Conservation (phyloP, 1,140 invertebrate genomes). For the Stegodyphus dumicola region DNA sequence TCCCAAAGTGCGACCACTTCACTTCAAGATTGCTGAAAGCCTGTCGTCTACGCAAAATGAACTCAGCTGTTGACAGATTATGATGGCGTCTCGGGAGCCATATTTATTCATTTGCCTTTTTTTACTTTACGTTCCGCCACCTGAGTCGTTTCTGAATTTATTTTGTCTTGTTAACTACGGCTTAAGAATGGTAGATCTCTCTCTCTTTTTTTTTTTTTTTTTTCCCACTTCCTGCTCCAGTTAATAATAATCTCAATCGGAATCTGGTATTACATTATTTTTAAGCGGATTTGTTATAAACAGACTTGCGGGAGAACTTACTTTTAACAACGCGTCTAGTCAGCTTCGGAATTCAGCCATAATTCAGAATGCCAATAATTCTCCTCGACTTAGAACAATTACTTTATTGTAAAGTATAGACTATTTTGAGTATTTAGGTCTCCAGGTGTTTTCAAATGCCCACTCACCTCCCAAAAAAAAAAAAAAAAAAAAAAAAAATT, state of each 20-base stretch:
- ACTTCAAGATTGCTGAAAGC: constrained; percentile 16
- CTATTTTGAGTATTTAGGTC: no score
- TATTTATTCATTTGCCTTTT: constrained; percentile 18
- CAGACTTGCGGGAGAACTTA: constrained; percentile 19
- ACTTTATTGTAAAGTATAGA: no score
- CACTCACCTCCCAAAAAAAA: no score
- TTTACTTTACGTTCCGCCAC: constrained; percentile 7
- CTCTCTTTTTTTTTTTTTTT: no score
- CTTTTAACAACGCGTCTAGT: no score
- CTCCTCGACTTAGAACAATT: no score
- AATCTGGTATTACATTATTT: neutral
- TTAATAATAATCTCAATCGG: constrained; percentile 38
- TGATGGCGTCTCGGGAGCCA: constrained; percentile 19
- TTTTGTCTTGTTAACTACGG: neutral
- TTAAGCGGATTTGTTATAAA: neutral
- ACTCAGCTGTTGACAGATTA: constrained; percentile 45
- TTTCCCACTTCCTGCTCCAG: constrained; percentile 41
- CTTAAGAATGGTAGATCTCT: constrained; percentile 13
- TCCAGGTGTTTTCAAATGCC: no score
- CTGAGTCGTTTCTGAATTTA: constrained; percentile 35
- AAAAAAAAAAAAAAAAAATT: no score
- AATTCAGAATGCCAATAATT: no score
- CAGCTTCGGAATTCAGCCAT: no score
- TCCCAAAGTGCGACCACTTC: constrained; percentile 15
- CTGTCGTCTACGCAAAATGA: constrained; percentile 32